phyloP scores from a whole-genome alignment of 2,113 vertebrate genomes.

The Pseudopipra pipra region DNA sequence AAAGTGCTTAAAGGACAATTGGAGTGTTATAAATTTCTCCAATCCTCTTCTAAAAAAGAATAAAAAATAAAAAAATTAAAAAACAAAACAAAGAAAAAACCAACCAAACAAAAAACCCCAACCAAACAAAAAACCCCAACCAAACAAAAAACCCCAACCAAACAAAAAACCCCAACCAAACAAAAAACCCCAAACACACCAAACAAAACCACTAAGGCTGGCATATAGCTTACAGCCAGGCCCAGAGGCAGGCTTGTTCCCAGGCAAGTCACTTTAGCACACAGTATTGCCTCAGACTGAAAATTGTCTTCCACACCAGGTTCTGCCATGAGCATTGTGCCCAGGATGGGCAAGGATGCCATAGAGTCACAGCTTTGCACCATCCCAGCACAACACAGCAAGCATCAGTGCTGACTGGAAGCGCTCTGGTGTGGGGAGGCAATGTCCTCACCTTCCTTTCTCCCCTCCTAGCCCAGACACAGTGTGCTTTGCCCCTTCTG shows the following conservation, averaged over 20 bases:
- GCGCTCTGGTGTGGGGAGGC: neutral
- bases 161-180: no score
- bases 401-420: neutral
- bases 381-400: fast-evolving
- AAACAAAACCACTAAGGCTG: neutral
- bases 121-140: no score
- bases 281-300: neutral
- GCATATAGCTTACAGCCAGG: neutral
- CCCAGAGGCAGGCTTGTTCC: neutral
- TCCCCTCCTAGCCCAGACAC: neutral
- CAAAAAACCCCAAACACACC: no score
- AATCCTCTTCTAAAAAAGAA: neutral
- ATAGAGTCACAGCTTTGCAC: neutral
- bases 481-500: neutral
- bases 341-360: neutral
- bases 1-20: neutral
- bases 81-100: no score
- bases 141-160: no score
- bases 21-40: neutral
- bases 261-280: neutral
- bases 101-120: no score
- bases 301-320: neutral
- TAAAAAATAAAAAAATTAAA: no score
- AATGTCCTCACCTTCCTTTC: neutral
- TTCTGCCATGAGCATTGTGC: neutral